Conservation (phyloP, 2,888 invertebrate genomes). For the Drosophila pseudotakahashii region DNA sequence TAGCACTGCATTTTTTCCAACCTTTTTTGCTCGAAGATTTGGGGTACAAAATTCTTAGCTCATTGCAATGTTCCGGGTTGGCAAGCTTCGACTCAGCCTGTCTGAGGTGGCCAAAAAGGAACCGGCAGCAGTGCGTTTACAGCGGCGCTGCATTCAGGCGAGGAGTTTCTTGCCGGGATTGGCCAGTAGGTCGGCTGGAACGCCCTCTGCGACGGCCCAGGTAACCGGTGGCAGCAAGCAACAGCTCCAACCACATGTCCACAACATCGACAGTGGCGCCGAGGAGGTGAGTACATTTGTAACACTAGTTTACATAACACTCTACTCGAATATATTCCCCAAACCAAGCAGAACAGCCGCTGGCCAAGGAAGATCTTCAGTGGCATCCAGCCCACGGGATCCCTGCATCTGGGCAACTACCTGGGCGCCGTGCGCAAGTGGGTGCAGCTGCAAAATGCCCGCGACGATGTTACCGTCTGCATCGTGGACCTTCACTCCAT, state of each 20-base stretch:
- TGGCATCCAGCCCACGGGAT: slow-evolving; percentile 98
- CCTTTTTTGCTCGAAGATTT: slow-evolving; percentile 2
- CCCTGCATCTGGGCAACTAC: slow-evolving; percentile 98
- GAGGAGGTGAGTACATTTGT: slow-evolving; percentile 16
- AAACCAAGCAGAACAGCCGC: slow-evolving; percentile 33
- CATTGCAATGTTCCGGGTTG: slow-evolving; percentile 36
- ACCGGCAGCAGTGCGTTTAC: neutral
- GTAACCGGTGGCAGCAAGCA: slow-evolving; percentile 1
- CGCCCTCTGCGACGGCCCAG: slow-evolving; percentile 33
- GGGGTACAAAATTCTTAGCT: slow-evolving; percentile 26
- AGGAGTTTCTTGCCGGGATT: slow-evolving; percentile 14
- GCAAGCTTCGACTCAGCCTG: slow-evolving; percentile 15
- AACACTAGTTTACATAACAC: slow-evolving; percentile 44
- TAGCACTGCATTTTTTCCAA: neutral
- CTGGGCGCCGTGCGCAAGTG: slow-evolving; percentile 96
- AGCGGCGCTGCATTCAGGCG: slow-evolving; percentile 6
- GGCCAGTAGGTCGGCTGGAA: slow-evolving; percentile 2
- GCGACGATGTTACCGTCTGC: slow-evolving; percentile 90
- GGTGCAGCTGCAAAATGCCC: slow-evolving; percentile 90
- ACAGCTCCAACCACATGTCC: neutral
- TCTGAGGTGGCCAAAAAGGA: slow-evolving; percentile 7
- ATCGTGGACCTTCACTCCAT: slow-evolving; percentile 97
- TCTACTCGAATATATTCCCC: neutral
- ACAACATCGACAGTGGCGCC: slow-evolving; percentile 1
- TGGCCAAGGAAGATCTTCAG: slow-evolving; percentile 91